A percentile compares a stretch with the other conserved stretches of the same genome.
Evolutionary conservation across 2,888 invertebrate genomes (phyloP).

Genomic region (Polymixis lichenea): DNA sequence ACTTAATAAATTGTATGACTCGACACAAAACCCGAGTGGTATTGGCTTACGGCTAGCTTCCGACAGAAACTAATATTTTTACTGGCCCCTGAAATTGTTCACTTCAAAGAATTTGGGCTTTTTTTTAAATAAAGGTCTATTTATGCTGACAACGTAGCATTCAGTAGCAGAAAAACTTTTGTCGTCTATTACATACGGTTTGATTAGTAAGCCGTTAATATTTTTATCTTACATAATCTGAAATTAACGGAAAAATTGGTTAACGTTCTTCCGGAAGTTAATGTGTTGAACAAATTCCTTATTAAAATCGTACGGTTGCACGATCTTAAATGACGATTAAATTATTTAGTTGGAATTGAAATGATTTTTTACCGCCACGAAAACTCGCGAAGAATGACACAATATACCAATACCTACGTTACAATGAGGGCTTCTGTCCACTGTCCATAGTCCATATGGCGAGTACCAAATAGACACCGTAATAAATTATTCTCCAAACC

Average conservation of each 20-base stretch:
- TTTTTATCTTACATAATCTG: not conserved
- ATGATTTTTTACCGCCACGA: not conserved
- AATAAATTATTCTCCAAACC: conserved; percentile 33
- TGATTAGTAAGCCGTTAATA: not conserved
- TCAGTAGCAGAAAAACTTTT: not conserved
- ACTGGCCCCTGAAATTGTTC: conserved; percentile 20
- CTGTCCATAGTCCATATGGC: not conserved
- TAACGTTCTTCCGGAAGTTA: not conserved
- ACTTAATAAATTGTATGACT: conserved; percentile 57
- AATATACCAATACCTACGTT: not conserved
- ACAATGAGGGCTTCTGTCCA: not conserved
- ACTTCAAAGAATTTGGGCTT: not conserved
- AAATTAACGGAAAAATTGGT: not conserved
- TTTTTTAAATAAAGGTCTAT: not conserved
- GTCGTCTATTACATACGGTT: not conserved
- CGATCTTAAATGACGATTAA: not conserved
- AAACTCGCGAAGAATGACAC: not conserved
- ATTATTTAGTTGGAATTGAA: not conserved
- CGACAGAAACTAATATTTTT: conserved; percentile 43
- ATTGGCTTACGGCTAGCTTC: conserved; percentile 52
- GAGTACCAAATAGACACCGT: conserved; percentile 2
- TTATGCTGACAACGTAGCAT: not conserved
- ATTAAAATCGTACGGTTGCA: conserved; percentile 8
- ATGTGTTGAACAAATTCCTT: conserved; percentile 17
- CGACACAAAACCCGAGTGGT: conserved; percentile 48